phyloP scores from a whole-genome alignment of 2,797 vertebrate species.

The Menidia menidia region DNA sequence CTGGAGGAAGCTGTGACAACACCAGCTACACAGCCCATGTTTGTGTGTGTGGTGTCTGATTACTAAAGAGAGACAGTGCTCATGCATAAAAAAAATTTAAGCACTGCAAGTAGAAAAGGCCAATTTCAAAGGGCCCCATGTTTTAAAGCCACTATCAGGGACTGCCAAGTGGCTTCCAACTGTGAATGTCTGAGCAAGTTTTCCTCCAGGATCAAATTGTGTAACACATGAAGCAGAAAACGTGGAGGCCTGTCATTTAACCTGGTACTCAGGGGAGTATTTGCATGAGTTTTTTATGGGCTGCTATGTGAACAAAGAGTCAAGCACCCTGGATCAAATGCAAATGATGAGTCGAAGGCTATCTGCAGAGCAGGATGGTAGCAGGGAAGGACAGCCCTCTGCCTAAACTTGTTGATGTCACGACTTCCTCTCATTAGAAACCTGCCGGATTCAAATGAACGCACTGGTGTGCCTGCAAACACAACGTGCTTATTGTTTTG shows the following conservation, averaged over 20 bases:
- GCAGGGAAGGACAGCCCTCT: conserved; percentile 55
- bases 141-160: conserved; percentile 28
- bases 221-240: conserved; percentile 11
- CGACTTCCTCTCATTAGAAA: conserved; percentile 63
- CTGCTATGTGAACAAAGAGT: conserved; percentile 22
- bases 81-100: conserved; percentile 8
- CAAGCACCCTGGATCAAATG: conserved; percentile 51
- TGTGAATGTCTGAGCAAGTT: conserved; percentile 22
- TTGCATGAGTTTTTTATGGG: conserved; percentile 35
- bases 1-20: background rate
- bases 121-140: conserved; percentile 2
- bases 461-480: conserved; percentile 52
- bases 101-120: conserved; percentile 17
- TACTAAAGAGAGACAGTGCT: background rate
- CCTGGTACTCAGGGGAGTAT: conserved; percentile 20
- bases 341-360: conserved; percentile 56
- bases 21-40: background rate
- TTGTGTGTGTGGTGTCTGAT: background rate
- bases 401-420: conserved; percentile 79
- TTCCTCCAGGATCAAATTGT: conserved; percentile 26
- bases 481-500: conserved; percentile 53
- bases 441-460: conserved; percentile 61
- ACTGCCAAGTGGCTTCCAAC: background rate
- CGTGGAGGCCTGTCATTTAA: conserved; percentile 22
- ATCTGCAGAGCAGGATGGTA: conserved; percentile 61